A percentile compares a stretch with the other conserved stretches of the same genome.
Conservation (phyloP, 2,888 invertebrate species). For the Actias luna region DNA sequence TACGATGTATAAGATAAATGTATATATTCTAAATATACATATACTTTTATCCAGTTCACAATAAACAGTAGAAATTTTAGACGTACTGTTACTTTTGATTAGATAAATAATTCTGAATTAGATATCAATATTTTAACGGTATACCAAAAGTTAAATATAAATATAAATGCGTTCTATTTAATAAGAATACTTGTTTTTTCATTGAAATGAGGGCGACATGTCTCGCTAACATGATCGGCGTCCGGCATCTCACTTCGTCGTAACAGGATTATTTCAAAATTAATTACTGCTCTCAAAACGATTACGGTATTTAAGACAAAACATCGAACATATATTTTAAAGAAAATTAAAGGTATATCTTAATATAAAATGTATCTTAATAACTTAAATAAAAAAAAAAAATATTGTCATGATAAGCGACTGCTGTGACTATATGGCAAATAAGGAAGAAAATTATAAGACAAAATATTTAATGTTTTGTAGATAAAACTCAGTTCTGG, state of each 20-base stretch:
- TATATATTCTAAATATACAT: not conserved
- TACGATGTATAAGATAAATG: too few relatives aligned
- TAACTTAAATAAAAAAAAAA: not conserved
- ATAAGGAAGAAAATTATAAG: too few relatives aligned
- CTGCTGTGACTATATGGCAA: too few relatives aligned
- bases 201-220: constrained; percentile 13
- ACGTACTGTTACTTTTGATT: not conserved
- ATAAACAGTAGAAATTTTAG: not conserved
- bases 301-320: constrained; percentile 12
- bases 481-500: not conserved
- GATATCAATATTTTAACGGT: not conserved
- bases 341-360: too few relatives aligned
- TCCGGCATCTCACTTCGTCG: not conserved
- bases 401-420: too few relatives aligned
- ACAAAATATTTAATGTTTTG: not conserved
- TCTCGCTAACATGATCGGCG: constrained; percentile 2
- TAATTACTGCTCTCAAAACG: constrained; percentile 12
- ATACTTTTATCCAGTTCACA: not conserved
- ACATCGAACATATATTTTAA: not conserved
- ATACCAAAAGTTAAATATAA: not conserved
- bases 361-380: not conserved
- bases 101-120: not conserved
- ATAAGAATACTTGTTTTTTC: constrained; percentile 9
- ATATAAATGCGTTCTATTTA: constrained; percentile 3
- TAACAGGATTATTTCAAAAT: constrained; percentile 18